Conservation (phyloP, 2,888 invertebrate genomes). For the Podotricha telesiphe region DNA sequence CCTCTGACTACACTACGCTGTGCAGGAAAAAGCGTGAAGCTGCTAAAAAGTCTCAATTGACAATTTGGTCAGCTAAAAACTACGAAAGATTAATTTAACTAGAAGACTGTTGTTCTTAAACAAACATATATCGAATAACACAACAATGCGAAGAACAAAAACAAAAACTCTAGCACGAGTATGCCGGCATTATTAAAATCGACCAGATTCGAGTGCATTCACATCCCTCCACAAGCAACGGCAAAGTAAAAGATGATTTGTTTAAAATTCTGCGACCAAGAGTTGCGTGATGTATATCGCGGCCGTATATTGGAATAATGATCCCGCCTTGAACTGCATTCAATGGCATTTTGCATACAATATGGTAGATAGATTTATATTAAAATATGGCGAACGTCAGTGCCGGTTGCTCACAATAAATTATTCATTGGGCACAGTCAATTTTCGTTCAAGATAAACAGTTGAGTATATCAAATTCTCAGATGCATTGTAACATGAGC, state of each 20-base stretch:
- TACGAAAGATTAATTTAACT: not conserved
- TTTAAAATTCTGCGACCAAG: conserved; percentile 77
- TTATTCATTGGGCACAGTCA: conserved; percentile 81
- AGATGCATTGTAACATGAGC: conserved; percentile 58
- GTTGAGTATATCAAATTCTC: conserved; percentile 73
- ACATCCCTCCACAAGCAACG: conserved; percentile 51
- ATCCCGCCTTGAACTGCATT: conserved; percentile 81
- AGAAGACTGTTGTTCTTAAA: not conserved
- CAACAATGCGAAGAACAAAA: conserved; percentile 27
- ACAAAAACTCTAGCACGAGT: conserved; percentile 41
- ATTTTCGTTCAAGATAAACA: conserved; percentile 79
- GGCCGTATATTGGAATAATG: conserved; percentile 81
- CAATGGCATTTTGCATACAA: conserved; percentile 84
- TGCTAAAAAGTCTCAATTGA: not conserved
- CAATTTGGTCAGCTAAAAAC: not conserved
- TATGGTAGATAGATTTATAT: conserved; percentile 83
- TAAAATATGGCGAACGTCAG: conserved; percentile 82
- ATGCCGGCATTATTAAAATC: conserved; percentile 63
- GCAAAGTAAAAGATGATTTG: conserved; percentile 80
- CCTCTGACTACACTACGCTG: too few species aligned
- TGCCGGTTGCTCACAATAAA: conserved; percentile 79
- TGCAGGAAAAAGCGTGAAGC: too few species aligned
- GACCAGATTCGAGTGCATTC: conserved; percentile 57
- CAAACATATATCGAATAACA: conserved; percentile 1
- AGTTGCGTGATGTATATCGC: conserved; percentile 79